Conservation (phyloP, 2,888 invertebrate genomes). For the Pogonocherus hispidulus region DNA sequence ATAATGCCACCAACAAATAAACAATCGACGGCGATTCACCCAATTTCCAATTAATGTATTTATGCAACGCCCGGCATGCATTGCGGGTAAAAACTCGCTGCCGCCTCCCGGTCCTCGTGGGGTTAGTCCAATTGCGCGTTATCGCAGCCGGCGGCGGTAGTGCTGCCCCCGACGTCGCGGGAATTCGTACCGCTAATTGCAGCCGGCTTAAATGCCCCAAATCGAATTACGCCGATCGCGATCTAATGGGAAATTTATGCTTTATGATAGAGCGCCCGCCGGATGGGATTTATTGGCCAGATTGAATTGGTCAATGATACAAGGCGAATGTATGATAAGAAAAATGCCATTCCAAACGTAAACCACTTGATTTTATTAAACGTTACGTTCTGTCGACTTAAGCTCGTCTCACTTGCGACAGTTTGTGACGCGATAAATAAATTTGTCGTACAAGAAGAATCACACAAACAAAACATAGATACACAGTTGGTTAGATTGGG, state of each 20-base stretch:
- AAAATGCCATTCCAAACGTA: too few species aligned
- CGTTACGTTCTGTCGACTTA: too few species aligned
- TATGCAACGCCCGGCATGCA: conserved; percentile 51
- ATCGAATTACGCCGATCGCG: conserved; percentile 54
- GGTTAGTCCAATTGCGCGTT: conserved; percentile 55
- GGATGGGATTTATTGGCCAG: not conserved
- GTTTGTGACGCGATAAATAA: too few species aligned
- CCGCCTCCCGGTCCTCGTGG: conserved; percentile 50
- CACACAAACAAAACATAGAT: too few species aligned
- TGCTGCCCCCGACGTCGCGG: conserved; percentile 46
- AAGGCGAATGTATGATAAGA: too few species aligned
- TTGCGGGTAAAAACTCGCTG: conserved; percentile 31
- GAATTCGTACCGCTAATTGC: conserved; percentile 52
- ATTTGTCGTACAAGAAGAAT: too few species aligned
- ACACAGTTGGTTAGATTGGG: too few species aligned
- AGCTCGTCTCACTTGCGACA: too few species aligned
- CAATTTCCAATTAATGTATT: conserved; percentile 58
- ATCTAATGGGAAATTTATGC: conserved; percentile 52
- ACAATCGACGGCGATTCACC: conserved; percentile 54
- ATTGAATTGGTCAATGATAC: conserved; percentile 39
- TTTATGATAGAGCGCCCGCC: conserved; percentile 40
- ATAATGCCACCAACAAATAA: conserved; percentile 29
- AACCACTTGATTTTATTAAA: too few species aligned
- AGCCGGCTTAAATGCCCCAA: conserved; percentile 55
- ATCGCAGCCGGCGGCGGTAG: conserved; percentile 56